These are phyloP conservation scores for Zele albiditarsus DNA, from an alignment of 2,888 invertebrate species.

Conservation along the genomic window DNA sequence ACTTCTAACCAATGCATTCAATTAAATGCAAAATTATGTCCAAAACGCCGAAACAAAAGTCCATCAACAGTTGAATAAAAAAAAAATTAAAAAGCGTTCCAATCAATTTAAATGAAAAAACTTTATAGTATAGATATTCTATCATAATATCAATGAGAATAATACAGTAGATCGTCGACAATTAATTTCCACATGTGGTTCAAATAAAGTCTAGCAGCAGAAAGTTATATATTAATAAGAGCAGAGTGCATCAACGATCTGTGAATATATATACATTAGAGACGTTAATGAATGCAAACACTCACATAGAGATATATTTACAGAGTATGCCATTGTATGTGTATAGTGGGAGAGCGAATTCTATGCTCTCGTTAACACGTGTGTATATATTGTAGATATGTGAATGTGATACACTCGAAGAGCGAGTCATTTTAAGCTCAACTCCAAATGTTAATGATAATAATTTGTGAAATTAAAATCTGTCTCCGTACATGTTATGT, in stretches of 20 bases:
- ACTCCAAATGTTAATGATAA: no score
- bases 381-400: background rate
- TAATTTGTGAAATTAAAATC: no score
- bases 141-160: no score
- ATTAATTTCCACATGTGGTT: background rate
- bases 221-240: background rate
- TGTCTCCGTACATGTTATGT: no score
- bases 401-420: background rate
- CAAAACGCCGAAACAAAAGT: no score
- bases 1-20: no score
- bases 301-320: slow-evolving; percentile 8
- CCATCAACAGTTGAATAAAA: no score
- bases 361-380: background rate
- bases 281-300: slow-evolving; percentile 51
- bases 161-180: no score
- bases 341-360: background rate
- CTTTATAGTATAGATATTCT: no score
- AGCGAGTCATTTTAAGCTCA: background rate
- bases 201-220: background rate
- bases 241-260: background rate
- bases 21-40: no score
- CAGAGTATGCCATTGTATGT: background rate
- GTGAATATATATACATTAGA: slow-evolving; percentile 31
- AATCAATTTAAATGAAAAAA: no score
- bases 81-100: no score